These are phyloP conservation scores for Coreius guichenoti DNA, from an alignment of 2,797 vertebrate genomes.

Conservation along the genomic window DNA sequence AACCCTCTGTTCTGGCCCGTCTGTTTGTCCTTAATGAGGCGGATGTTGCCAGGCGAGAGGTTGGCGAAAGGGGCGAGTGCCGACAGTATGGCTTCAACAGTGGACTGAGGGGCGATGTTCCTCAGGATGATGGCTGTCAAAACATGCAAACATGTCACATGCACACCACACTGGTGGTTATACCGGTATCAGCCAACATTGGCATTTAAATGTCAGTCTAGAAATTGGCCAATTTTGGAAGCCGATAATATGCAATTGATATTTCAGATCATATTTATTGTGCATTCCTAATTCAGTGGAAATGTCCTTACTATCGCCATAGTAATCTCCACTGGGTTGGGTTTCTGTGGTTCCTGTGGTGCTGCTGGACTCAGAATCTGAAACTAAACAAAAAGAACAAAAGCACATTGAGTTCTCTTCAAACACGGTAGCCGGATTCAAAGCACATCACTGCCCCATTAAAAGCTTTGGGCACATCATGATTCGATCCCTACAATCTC, in stretches of 20 bases:
- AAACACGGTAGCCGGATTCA: constrained; percentile 1
- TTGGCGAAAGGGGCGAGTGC: constrained; percentile 94
- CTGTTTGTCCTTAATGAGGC: constrained; percentile 99
- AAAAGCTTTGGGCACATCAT: neutral
- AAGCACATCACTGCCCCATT: neutral
- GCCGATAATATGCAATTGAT: neutral
- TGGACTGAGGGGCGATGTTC: constrained; percentile 93
- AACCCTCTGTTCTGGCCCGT: constrained; percentile 98
- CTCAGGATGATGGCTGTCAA: constrained; percentile 93
- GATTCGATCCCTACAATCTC: neutral
- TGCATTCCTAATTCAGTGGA: neutral
- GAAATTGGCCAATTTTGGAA: neutral
- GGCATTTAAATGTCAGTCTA: neutral
- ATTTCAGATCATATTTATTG: neutral
- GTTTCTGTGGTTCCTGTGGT: constrained; percentile 85
- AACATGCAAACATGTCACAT: neutral
- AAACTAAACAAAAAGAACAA: constrained; percentile 67
- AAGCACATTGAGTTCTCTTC: constrained; percentile 57
- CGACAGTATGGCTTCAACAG: constrained; percentile 94
- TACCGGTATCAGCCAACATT: neutral
- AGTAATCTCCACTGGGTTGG: constrained; percentile 92
- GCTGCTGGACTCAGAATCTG: constrained; percentile 86
- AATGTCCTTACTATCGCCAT: constrained; percentile 91
- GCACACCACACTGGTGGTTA: neutral
- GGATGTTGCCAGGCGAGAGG: constrained; percentile 93